Conservation (phyloP, 2,113 vertebrate species). For the Silurus meridionalis region DNA sequence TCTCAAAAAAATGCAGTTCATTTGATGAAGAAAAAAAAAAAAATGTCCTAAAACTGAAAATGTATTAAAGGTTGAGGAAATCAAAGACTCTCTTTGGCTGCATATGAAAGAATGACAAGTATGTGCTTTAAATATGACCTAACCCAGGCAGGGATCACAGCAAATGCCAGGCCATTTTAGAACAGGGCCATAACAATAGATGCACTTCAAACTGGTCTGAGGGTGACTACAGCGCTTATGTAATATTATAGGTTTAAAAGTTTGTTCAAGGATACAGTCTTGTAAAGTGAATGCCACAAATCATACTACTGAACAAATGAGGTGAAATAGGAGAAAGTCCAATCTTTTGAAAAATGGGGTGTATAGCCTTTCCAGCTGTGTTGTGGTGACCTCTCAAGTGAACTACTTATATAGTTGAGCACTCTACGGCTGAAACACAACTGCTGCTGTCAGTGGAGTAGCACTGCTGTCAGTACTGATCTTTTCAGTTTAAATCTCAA, state of each 20-base stretch:
- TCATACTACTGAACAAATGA: neutral
- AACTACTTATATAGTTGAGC: no score
- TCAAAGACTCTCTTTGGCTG: neutral
- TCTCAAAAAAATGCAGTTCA: neutral
- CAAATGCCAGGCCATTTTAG: slow-evolving; percentile 34
- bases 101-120: neutral
- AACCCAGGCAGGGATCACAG: slow-evolving; percentile 2
- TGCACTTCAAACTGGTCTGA: neutral
- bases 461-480: neutral
- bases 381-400: neutral
- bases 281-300: neutral
- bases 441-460: neutral
- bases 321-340: neutral
- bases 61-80: neutral
- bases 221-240: neutral
- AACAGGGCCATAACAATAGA: neutral
- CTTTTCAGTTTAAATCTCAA: neutral
- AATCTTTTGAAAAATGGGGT: neutral
- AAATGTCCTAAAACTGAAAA: neutral
- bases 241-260: neutral
- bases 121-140: slow-evolving; percentile 1
- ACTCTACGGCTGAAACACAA: neutral
- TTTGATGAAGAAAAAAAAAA: neutral
- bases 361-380: neutral
- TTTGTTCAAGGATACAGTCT: neutral